Evolutionary conservation across 2,113 vertebrate species (phyloP).

Genomic region (Chloroceryle aenea): DNA sequence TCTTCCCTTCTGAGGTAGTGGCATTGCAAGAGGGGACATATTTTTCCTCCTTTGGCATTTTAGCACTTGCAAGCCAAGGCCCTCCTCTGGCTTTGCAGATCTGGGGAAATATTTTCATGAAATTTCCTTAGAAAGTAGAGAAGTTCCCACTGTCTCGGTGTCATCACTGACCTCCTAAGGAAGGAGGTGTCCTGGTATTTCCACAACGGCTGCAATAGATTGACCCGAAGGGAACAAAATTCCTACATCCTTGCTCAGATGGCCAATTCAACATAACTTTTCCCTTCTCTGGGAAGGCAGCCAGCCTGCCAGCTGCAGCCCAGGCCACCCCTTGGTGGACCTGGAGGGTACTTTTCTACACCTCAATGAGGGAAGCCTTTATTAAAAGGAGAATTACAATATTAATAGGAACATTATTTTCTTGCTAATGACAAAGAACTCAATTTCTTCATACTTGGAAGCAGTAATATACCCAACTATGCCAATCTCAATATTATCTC

Average conservation of each 20-base stretch:
- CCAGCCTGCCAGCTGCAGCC: slow-evolving; percentile 53
- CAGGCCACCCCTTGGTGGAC: neutral
- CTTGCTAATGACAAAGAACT: slow-evolving; percentile 68
- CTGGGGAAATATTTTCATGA: neutral
- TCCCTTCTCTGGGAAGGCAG: slow-evolving; percentile 30
- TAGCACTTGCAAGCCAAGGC: neutral
- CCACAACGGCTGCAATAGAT: neutral
- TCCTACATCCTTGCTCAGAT: slow-evolving; percentile 30
- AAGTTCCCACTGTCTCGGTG: fast-evolving
- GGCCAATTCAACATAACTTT: neutral
- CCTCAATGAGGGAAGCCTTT: neutral
- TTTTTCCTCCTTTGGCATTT: neutral
- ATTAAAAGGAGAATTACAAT: slow-evolving; percentile 71
- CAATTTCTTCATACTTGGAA: slow-evolving; percentile 48
- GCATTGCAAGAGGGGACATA: neutral
- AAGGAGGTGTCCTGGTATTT: neutral
- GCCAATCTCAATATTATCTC: slow-evolving; percentile 53
- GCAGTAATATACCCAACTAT: slow-evolving; percentile 30
- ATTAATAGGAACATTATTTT: slow-evolving; percentile 75
- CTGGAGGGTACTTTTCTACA: slow-evolving; percentile 14
- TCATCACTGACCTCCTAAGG: neutral
- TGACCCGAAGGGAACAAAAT: slow-evolving; percentile 1
- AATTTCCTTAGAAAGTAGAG: neutral
- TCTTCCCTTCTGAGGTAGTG: neutral
- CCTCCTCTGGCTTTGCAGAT: neutral